phyloP scores from a whole-genome alignment of 2,888 invertebrate genomes.

The Heterodera filipjevi region DNA sequence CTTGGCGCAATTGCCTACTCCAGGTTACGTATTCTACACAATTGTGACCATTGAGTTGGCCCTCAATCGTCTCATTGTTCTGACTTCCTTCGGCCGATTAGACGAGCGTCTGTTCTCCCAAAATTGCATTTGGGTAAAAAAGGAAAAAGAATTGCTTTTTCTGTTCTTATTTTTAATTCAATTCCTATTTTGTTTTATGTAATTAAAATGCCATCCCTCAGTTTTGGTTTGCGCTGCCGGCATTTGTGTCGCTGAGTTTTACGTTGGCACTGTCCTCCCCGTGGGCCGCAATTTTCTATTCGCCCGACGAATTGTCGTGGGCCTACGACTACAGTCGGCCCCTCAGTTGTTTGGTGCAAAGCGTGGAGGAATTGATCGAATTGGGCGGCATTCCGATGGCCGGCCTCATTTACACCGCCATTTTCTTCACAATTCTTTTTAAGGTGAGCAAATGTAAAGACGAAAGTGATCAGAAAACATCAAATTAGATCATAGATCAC shows the following conservation, averaged over 20 bases:
- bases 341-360: slow-evolving; percentile 44
- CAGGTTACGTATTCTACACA: slow-evolving; percentile 55
- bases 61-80: slow-evolving; percentile 49
- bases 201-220: slow-evolving; percentile 25
- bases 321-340: slow-evolving; percentile 48
- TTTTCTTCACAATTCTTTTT: slow-evolving; percentile 46
- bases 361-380: slow-evolving; percentile 53
- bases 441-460: slow-evolving; percentile 39
- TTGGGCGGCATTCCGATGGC: slow-evolving; percentile 52
- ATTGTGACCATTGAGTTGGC: slow-evolving; percentile 53
- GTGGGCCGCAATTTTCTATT: slow-evolving; percentile 49
- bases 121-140: slow-evolving; percentile 33
- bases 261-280: slow-evolving; percentile 47
- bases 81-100: slow-evolving; percentile 43
- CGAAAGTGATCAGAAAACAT: background rate
- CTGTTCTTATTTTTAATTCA: background rate
- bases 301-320: slow-evolving; percentile 54
- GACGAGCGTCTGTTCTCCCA: slow-evolving; percentile 46
- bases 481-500: too few species aligned
- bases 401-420: slow-evolving; percentile 49
- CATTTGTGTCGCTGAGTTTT: slow-evolving; percentile 42
- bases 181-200: background rate
- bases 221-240: slow-evolving; percentile 47
- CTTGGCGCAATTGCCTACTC: slow-evolving; percentile 56
- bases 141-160: background rate